Conservation (phyloP, 2,888 invertebrate species). For the Tipula helvola region DNA sequence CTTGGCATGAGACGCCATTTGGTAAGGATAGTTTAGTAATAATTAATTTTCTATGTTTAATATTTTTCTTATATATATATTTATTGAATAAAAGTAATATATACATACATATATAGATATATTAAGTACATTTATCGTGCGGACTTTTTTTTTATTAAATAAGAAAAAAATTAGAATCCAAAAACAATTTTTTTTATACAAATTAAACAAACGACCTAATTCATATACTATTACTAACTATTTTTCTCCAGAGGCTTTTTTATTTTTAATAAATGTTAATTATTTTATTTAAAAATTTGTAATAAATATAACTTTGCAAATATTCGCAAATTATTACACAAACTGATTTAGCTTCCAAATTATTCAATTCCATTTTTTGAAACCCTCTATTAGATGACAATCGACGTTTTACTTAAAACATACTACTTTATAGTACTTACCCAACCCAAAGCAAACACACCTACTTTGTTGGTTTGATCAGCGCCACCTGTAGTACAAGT, state of each 20-base stretch:
- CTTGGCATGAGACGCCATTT: slow-evolving; percentile 12
- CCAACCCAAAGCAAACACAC: neutral
- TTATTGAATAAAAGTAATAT: neutral
- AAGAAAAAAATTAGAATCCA: neutral
- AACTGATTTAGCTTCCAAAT: neutral
- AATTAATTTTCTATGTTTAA: slow-evolving; percentile 4
- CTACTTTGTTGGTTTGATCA: neutral
- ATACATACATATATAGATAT: neutral
- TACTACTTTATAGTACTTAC: neutral
- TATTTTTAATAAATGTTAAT: neutral
- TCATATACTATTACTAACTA: slow-evolving; percentile 10
- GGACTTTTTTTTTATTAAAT: neutral
- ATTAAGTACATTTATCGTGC: neutral
- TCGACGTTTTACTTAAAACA: neutral
- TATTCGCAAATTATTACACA: neutral
- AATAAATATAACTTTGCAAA: neutral
- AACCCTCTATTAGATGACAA: neutral
- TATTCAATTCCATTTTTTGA: neutral
- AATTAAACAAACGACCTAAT: neutral
- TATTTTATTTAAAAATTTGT: neutral
- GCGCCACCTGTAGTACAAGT: neutral
- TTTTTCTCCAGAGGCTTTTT: neutral
- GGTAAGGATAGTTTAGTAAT: slow-evolving; percentile 15
- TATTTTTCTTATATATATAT: slow-evolving; percentile 7
- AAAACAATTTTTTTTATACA: neutral